Conservation (phyloP, 2,797 vertebrate species). For the Synanceia verrucosa region DNA sequence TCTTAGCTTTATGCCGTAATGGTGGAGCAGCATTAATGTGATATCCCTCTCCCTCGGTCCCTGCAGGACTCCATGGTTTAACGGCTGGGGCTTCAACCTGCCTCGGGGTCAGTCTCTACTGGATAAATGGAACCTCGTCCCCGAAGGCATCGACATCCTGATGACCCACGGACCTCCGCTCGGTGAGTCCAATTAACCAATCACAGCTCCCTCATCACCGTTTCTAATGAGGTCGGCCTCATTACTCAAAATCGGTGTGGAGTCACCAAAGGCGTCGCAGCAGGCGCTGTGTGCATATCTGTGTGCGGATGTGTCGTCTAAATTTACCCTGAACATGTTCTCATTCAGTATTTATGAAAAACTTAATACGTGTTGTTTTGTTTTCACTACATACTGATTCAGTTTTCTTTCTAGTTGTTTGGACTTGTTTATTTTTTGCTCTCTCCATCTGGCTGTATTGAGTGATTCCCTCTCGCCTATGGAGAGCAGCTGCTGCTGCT, state of each 20-base stretch:
- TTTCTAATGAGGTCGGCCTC: slow-evolving; percentile 44
- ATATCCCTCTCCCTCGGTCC: slow-evolving; percentile 19
- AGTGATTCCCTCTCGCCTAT: slow-evolving; percentile 68
- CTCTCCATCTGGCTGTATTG: slow-evolving; percentile 74
- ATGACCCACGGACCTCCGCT: slow-evolving; percentile 98
- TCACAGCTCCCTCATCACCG: slow-evolving; percentile 54
- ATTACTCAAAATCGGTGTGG: slow-evolving; percentile 49
- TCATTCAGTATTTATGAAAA: slow-evolving; percentile 53
- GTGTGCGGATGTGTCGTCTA: slow-evolving; percentile 10
- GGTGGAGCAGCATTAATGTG: slow-evolving; percentile 13
- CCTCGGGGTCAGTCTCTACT: slow-evolving; percentile 97
- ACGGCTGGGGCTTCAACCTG: slow-evolving; percentile 99
- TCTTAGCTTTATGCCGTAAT: background rate
- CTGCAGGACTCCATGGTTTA: slow-evolving; percentile 98
- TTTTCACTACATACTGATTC: slow-evolving; percentile 42
- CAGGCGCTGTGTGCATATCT: background rate
- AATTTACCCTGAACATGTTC: slow-evolving; percentile 4
- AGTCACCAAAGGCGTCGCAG: slow-evolving; percentile 26
- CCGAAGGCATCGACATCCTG: slow-evolving; percentile 97
- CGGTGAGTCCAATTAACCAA: slow-evolving; percentile 87
- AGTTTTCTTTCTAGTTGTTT: slow-evolving; percentile 54
- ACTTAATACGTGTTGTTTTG: slow-evolving; percentile 30
- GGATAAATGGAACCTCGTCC: slow-evolving; percentile 99
- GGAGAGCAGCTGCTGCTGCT: slow-evolving; percentile 42
- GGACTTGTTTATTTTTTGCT: background rate